Evolutionary conservation across 1,140 invertebrate species (phyloP).

Genomic region (Phthorimaea operculella): DNA sequence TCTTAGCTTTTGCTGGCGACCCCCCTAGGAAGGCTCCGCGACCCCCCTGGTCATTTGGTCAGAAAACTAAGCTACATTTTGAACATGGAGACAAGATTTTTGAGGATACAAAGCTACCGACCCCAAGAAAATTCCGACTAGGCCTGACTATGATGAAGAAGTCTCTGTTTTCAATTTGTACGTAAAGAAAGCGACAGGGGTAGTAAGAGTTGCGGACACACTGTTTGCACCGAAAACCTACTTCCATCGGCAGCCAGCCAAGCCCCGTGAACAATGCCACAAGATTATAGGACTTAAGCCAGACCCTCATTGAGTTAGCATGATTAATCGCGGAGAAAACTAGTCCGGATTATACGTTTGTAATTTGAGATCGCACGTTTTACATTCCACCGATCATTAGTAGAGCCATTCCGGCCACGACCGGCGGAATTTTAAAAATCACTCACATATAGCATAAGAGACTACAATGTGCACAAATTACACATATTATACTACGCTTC

Average conservation of each 20-base stretch:
- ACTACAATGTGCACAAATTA: conserved; percentile 32
- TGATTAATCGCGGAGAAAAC: conserved; percentile 57
- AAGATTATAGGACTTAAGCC: conserved; percentile 58
- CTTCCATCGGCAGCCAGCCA: conserved; percentile 38
- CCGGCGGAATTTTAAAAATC: conserved; percentile 24
- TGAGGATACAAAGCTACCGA: no score
- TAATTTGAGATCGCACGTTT: conserved; percentile 44
- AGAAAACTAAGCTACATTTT: no score
- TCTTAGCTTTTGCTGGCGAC: no score
- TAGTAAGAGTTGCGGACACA: conserved; percentile 33
- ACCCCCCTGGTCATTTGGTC: no score
- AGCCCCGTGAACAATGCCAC: conserved; percentile 41
- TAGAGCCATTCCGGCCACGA: conserved; percentile 33
- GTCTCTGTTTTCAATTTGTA: background rate
- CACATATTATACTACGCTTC: conserved; percentile 24
- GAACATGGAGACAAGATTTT: no score
- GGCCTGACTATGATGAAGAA: no score
- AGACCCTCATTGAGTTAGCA: conserved; percentile 49
- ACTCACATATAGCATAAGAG: conserved; percentile 21
- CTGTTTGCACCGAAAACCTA: conserved; percentile 54
- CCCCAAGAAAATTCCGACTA: no score
- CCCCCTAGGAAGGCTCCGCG: no score
- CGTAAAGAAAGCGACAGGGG: conserved; percentile 19
- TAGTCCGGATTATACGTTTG: conserved; percentile 39
- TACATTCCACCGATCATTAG: conserved; percentile 34